Conservation (phyloP, 2,888 invertebrate species). For the Thereva unica region DNA sequence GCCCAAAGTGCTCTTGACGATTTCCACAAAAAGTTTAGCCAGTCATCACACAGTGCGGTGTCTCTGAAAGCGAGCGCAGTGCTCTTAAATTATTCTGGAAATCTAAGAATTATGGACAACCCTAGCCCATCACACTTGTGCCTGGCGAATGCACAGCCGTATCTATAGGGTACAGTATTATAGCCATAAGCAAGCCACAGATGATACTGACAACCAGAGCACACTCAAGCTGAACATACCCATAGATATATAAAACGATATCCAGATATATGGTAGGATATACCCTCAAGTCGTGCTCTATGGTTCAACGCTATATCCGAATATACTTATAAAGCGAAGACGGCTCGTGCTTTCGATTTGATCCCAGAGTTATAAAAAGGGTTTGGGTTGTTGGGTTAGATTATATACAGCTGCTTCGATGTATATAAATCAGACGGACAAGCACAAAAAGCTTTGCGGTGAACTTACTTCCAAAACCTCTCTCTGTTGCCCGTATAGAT, state of each 20-base stretch:
- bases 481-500: slow-evolving; percentile 39
- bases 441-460: slow-evolving; percentile 46
- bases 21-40: slow-evolving; percentile 35
- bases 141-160: slow-evolving; percentile 22
- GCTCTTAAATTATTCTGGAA: slow-evolving; percentile 37
- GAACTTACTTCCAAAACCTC: slow-evolving; percentile 46
- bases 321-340: slow-evolving; percentile 44
- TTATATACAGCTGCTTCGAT: slow-evolving; percentile 43
- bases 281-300: slow-evolving; percentile 22
- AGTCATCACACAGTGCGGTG: slow-evolving; percentile 24
- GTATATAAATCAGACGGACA: slow-evolving; percentile 46
- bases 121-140: slow-evolving; percentile 34
- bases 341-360: slow-evolving; percentile 46
- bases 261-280: slow-evolving; percentile 13
- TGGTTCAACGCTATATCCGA: slow-evolving; percentile 22
- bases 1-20: slow-evolving; percentile 26
- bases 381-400: slow-evolving; percentile 43
- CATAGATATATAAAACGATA: slow-evolving; percentile 29
- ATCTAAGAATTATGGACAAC: slow-evolving; percentile 38
- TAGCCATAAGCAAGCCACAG: slow-evolving; percentile 46
- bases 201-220: slow-evolving; percentile 46
- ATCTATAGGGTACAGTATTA: slow-evolving; percentile 43
- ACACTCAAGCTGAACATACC: slow-evolving; percentile 39
- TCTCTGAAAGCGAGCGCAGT: slow-evolving; percentile 29
- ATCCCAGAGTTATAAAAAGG: slow-evolving; percentile 43